Evolutionary conservation across 1,140 invertebrate species (phyloP), one percentile per base, ranked within the genome.

Genomic region (Drosophila malerkotliana): DNA sequence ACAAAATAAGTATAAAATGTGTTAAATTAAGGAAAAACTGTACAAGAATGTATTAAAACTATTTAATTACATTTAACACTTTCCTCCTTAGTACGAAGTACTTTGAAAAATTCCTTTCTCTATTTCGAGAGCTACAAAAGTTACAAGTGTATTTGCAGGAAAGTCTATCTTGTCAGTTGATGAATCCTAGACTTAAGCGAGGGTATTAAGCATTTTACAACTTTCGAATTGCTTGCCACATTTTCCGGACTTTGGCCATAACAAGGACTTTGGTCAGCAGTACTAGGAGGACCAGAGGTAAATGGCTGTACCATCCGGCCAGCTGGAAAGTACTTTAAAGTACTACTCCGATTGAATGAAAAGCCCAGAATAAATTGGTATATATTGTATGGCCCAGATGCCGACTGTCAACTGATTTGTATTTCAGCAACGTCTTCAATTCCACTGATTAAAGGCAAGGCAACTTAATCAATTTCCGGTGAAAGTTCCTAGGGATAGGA

Each of bases 381-480:
- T 61, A 41, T 21, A 53, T 62, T 26, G 51, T 30, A 21, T 24
- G 47, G 47, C 48, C 18, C 45, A 14, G 49, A 24, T 45, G 59
- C 26, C 56, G 47, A 47, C 63, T 64, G 61, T 64, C 80, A 62
- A 67, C 39, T 83, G 61, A 68, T 76, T 83, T 84, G 81, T 82
- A 85, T 81, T 71, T 77, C 39, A 26, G 51, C 54, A 58, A 72
- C 61, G 21, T 64, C 69, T 66, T 74, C 66, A 45, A 66, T 53
- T 55, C 24, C 77, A 32, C 78, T 77, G 73, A 85, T 87, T 84
- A 84, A 84, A 84, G 69, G 41, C 59, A 41, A 44, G 52, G 41
- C 63, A 83, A 83, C 74, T 87, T 87, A 87, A 87, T 88, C 82
- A 87, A 88, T 87, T 87, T 87, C 75, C 82, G 78, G 60, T 45